Evolutionary conservation across 2,888 invertebrate species (phyloP).

Genomic region (Acanthosepion lycidas): DNA sequence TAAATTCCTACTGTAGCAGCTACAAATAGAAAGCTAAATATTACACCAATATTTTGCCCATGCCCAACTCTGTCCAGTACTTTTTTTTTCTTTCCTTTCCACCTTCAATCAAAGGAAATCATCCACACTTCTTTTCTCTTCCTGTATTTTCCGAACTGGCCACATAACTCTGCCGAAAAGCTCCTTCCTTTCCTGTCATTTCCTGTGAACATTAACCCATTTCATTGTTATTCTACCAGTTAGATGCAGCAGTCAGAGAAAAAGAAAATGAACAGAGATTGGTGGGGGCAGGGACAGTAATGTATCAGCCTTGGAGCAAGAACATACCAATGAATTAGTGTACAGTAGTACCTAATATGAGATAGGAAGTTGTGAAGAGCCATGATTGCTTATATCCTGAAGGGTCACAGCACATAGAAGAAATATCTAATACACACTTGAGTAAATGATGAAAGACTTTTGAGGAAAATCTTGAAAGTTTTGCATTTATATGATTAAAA

Average conservation of each 20-base stretch:
- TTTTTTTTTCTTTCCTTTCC: neutral
- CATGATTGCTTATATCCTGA: too few relatives aligned
- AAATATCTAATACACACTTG: too few relatives aligned
- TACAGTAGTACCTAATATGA: too few relatives aligned
- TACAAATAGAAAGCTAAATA: slow-evolving; percentile 4
- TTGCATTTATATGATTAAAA: too few relatives aligned
- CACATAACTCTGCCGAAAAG: neutral
- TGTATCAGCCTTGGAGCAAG: neutral
- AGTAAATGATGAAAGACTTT: too few relatives aligned
- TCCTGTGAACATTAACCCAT: slow-evolving; percentile 20
- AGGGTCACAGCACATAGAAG: too few relatives aligned
- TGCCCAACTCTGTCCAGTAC: neutral
- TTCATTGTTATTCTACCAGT: neutral
- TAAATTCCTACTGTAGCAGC: neutral
- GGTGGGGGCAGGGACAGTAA: neutral
- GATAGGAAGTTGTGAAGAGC: too few relatives aligned
- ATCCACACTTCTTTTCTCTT: slow-evolving; percentile 33
- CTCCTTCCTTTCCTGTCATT: neutral
- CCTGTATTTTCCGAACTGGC: slow-evolving; percentile 17
- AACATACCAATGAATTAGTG: neutral
- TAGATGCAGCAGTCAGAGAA: neutral
- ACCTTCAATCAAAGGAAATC: slow-evolving; percentile 18
- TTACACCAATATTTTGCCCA: neutral
- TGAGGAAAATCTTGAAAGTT: too few relatives aligned
- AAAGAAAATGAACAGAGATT: neutral